Base-by-base conservation (phyloP, 2,797 vertebrate species). In the Melanotaenia parkinsoni region DNA sequence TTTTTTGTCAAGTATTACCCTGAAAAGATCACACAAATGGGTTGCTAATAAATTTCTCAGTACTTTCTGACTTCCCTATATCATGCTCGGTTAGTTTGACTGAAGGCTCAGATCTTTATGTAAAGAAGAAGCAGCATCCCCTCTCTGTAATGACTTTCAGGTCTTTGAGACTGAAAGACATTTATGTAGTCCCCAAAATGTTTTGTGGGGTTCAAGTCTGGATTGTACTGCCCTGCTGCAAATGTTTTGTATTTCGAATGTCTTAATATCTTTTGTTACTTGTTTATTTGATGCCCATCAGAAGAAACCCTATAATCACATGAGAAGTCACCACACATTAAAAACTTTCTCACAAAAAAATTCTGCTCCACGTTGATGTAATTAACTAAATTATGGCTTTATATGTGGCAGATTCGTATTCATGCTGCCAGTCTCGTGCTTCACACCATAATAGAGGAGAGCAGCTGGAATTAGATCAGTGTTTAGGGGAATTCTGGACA, bases 1-100 rank as follows among this genome's bases (percentile, higher is more conserved):
- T 62, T 33, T 28, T 56, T 59, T 56, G 26, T 68, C 16, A 63
- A 56, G 53, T 40, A 54, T 62, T 57, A 14, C 26, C 14, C 35
- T 22, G 7, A 59, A 47, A 64, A 62, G 8, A 58, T 16, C 28
- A 50, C 59, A 40, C 5, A 11, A 77, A 73, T 45, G 50, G 0
- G 60, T 10, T 22, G 26, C 58, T 26, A 57, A 51, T 43, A 32
- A n/a, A 0, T 5, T 7, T 72, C 28, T 60, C 20, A 22, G 4
- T 20, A 24, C 26, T 26, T 30, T 38, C 5, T 30, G 13, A 8
- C 53, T 18, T 32, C 8, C 14, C 16, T 22, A 5, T 14, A 28
- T 28, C 20, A 51, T 22, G 47, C 47, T 11, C n/a, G n/a, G 20
- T 51, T 20, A 14, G 3, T 58, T n/a, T 47, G 3, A 16, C 7